These are phyloP conservation scores for Heteromurus nitidus DNA, from an alignment of 2,888 invertebrate species.

Conservation along the genomic window DNA sequence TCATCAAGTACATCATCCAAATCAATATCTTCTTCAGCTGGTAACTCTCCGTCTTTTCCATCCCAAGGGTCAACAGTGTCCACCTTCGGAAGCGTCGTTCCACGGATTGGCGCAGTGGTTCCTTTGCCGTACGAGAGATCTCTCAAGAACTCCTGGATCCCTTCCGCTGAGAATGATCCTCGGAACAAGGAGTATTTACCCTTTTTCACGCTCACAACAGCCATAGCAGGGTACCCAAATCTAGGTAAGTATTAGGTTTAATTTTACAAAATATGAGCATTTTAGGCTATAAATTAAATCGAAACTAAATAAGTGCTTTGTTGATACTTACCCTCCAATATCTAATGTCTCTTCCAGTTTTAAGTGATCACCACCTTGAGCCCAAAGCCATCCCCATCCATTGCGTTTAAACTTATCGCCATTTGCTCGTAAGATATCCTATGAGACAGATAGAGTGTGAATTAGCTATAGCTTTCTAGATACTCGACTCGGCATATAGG, in stretches of 20 bases:
- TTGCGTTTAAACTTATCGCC: conserved; percentile 91
- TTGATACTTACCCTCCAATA: conserved; percentile 82
- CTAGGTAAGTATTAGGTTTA: too few species aligned
- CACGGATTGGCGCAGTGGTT: conserved; percentile 90
- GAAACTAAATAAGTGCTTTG: not conserved
- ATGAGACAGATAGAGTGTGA: not conserved
- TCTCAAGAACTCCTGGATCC: conserved; percentile 95
- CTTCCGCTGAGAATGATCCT: conserved; percentile 95
- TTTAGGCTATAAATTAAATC: not conserved
- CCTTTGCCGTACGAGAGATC: conserved; percentile 95
- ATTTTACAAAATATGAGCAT: not conserved
- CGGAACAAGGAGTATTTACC: conserved; percentile 95
- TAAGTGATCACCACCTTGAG: conserved; percentile 91
- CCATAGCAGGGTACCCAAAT: conserved; percentile 99
- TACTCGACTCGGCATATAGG: too few species aligned
- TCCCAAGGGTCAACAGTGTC: conserved; percentile 88
- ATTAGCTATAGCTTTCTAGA: not conserved
- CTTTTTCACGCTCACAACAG: conserved; percentile 96
- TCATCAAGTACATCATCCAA: conserved; percentile 88
- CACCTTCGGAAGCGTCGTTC: conserved; percentile 86
- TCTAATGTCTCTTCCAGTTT: conserved; percentile 92
- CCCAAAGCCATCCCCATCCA: conserved; percentile 88
- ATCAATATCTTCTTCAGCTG: conserved; percentile 92
- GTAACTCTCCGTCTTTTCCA: conserved; percentile 93
- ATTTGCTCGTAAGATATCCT: conserved; percentile 79